Base-by-base conservation (phyloP, 2,888 invertebrate species). In the Andrena chrysosceles region DNA sequence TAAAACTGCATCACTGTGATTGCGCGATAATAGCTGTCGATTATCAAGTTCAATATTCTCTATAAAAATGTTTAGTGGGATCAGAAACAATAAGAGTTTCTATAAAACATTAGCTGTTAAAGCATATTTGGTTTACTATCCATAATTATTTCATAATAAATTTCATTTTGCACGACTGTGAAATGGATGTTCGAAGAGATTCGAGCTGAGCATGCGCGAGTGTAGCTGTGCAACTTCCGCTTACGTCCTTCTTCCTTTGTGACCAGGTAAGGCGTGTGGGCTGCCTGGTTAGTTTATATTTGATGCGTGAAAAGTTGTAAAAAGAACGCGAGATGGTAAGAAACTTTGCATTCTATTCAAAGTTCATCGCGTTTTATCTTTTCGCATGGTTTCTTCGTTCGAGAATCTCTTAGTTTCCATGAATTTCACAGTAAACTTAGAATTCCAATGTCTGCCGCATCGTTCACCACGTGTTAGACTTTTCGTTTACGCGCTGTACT, bases 311-410 rank as follows among this genome's bases (percentile, higher is more conserved):
- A 87, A 90, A 85, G 86, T 91, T 84, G 84, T 85, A 88, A 89
- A 88, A 90, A 85, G 74, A 56, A 85, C 75, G 85, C 87, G 76
- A 91, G 84, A 93, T 93, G 93, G 93, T 93, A 88, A 93, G 93
- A 63, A 86, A 69, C 7, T 52, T 67, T 4, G 0, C 35, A 72
- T 63, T 52, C 70, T 73, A 62, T 49, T 75, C 31, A 1, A 6
- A 77, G 42, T 83, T 69, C 60, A 20, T 60, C 1, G 7, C 42
- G 29, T 1, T 48, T 8, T 23, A 68, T 26, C 6, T 5, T 26
- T 23, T 29, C 8, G 8, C 42, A n/a, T 10, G 16, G 54, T 48
- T 75, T 71, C 3, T 2, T 10, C 0, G 5, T 2, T 42, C 20
- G 5, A 33, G n/a, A 7, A 6, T 20, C 5, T 10, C 20, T 8